Evolutionary conservation across 1,140 invertebrate species (phyloP), one percentile per base, ranked within the genome.

Genomic region (Drosophila bipectinata): DNA sequence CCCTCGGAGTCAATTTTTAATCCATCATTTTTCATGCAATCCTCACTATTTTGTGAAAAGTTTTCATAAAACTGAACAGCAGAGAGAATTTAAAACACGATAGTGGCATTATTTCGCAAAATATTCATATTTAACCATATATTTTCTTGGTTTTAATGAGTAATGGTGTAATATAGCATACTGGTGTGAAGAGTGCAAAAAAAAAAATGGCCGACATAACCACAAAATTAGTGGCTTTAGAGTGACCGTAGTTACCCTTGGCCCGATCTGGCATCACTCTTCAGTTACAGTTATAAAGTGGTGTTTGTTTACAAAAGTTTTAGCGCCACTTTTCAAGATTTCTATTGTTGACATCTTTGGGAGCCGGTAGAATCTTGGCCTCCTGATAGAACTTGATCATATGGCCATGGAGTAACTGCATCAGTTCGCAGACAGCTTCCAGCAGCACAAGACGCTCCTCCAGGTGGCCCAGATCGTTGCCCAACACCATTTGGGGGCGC

Each of bases 401-500:
- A 14, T 67, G 60, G 3, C 60, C 60, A 15, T 67, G 63, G 6
- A 67, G 60, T 6, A 67, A 12, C 14, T 67, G 69, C 62, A 81
- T 78, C 0, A 81, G 62, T 24, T 83, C 79, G 7, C 68, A 78
- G 1, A 77, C 39, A 0, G 52, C 55, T 32, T 81, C 79, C 18
- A 81, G 34, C 0, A 82, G 24, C 1, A 83, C 75, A n/a, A 82
- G 58, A 10, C 69, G 69, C 44, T 82, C 79, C 9, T 68, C 45
- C 3, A 57, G 48, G 10, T 48, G 62, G 0, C 44, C 55, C 34
- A 67, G 26, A 52, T 83, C 69, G 2, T 14, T 51, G n/a, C 53
- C 5, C 4, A 54, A 21, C 3, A 82, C n/a, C 48, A 75, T 82
- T 8, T 60, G 47, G 0, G 60, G 60, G 8, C 63, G 71, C 60